A percentile compares a stretch with the other conserved stretches of the same genome.
Evolutionary conservation across 2,113 vertebrate genomes (phyloP).

Genomic region (Elachura formosa): DNA sequence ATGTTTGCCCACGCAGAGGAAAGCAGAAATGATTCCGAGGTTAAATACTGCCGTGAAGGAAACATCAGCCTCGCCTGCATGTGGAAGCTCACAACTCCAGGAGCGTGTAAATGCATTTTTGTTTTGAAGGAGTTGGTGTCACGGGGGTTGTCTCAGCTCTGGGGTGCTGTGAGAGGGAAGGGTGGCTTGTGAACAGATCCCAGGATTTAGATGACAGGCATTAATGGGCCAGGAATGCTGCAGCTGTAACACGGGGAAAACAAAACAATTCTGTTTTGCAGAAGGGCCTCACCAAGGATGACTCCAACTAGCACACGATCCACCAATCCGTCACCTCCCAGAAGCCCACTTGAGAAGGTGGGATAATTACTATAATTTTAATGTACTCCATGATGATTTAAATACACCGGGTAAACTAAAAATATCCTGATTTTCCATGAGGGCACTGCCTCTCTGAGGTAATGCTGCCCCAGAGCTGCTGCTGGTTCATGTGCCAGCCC

Average conservation of each 20-base stretch:
- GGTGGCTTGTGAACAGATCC: background rate
- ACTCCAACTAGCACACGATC: background rate
- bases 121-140: background rate
- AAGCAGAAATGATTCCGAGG: background rate
- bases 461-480: constrained; percentile 40
- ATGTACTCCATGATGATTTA: constrained; percentile 50
- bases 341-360: constrained; percentile 53
- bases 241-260: background rate
- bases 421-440: constrained; percentile 41
- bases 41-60: background rate
- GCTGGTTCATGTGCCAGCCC: background rate
- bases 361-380: constrained; percentile 67
- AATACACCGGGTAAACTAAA: constrained; percentile 54
- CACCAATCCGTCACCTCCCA: constrained; percentile 9
- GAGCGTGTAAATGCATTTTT: background rate
- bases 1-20: background rate
- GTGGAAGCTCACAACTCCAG: background rate
- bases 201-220: background rate
- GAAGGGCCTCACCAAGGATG: background rate
- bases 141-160: background rate
- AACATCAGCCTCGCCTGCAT: background rate
- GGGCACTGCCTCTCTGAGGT: constrained; percentile 18
- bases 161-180: background rate
- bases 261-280: constrained; percentile 31
- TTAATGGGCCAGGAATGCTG: background rate